These are phyloP conservation scores for Ptychobarbus kaznakovi DNA, from an alignment of 2,797 vertebrate species.

Conservation along the genomic window DNA sequence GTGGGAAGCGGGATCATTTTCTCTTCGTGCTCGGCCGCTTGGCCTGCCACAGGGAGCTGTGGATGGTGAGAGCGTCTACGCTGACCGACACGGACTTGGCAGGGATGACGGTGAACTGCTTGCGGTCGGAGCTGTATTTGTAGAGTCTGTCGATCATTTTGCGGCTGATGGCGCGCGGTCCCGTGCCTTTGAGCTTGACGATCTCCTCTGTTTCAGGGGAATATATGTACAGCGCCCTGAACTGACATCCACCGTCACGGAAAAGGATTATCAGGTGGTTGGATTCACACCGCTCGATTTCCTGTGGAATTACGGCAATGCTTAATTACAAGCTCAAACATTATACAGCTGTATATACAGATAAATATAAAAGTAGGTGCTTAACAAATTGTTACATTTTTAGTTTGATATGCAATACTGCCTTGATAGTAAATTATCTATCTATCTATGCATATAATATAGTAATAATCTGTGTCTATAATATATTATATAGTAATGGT, in stretches of 20 bases:
- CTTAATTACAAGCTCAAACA: background rate
- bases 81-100: conserved; percentile 90
- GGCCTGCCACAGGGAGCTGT: conserved; percentile 88
- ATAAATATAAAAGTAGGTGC: background rate
- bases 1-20: conserved; percentile 65
- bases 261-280: conserved; percentile 90
- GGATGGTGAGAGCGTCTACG: conserved; percentile 87
- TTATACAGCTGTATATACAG: background rate
- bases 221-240: conserved; percentile 84
- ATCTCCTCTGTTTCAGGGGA: conserved; percentile 85
- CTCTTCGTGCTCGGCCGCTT: conserved; percentile 85
- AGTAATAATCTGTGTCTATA: too few relatives aligned
- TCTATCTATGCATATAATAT: too few relatives aligned
- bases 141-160: conserved; percentile 91
- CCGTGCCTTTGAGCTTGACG: conserved; percentile 83
- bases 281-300: conserved; percentile 86
- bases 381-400: background rate
- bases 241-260: conserved; percentile 88
- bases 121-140: conserved; percentile 90
- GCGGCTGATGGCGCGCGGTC: conserved; percentile 84
- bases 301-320: conserved; percentile 66
- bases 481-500: too few relatives aligned
- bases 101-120: conserved; percentile 87
- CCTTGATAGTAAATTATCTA: too few relatives aligned
- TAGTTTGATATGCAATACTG: background rate